Evolutionary conservation across 2,888 invertebrate species (phyloP), one percentile per base, ranked within the genome.

Genomic region (Agriopis marginaria): DNA sequence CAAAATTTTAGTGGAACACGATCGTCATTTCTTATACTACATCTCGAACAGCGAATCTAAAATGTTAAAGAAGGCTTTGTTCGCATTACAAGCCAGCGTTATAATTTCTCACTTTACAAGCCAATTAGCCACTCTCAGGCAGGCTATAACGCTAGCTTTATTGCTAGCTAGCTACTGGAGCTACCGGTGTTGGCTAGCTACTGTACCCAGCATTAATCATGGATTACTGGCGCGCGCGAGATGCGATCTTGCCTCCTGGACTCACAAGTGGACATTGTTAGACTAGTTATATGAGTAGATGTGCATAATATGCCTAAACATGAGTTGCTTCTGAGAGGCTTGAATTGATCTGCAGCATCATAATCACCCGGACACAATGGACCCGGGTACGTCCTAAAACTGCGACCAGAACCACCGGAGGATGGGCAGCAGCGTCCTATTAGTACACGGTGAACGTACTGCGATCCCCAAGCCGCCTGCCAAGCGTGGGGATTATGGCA

Each of bases 161-260:
- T 10, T 8, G 44, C 58, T 58, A 49, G 40, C 39, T 82, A 89
- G 45, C 58, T 23, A 39, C 73, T 71, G 40, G n/a, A 71, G 59
- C 59, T 39, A 71, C 68, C 71, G 81, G 62, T 51, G 62, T 62
- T 54, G 32, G n/a, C 56, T 32, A 32, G 59, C 39, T 11, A 40
- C 60, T 6, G 60, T 42, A 14, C 42, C 61, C 12, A 61, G 75
- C 90, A 90, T 89, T 91, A 88, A 91, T 91, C 91, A 91, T 72
- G 86, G 91, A 91, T 91, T 90, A 90, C 85, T 76, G 78, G 78
- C 82, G 74, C 63, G 77, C 75, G 78, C 80, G 80, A 87, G 86
- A 87, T 86, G 83, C 85, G 75, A 88, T 88, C 88, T 82, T 76
- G 84, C 84, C 85, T 86, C 80, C 84, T 78, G 87, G 88, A 89